These are phyloP conservation scores for Lordiphosa collinella DNA, from an alignment of 1,140 invertebrate genomes.

Conservation along the genomic window DNA sequence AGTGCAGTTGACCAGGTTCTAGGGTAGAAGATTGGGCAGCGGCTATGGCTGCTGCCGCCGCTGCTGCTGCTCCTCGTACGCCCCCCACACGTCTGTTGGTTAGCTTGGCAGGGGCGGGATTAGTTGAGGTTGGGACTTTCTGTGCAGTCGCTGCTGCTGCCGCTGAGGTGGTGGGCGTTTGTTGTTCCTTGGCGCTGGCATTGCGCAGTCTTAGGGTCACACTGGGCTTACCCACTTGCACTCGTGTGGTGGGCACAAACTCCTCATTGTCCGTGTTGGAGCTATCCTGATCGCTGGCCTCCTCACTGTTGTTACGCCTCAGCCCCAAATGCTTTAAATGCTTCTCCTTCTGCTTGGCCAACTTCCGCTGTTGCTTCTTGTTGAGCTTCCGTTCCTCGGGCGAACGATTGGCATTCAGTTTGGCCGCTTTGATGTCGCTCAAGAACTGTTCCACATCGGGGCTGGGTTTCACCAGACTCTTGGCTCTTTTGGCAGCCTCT, in stretches of 20 bases:
- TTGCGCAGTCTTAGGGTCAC: slow-evolving; percentile 65
- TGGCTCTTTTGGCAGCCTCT: slow-evolving; percentile 44
- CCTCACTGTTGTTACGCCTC: slow-evolving; percentile 57
- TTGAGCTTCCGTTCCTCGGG: slow-evolving; percentile 77
- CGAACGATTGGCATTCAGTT: slow-evolving; percentile 62
- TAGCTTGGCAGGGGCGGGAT: slow-evolving; percentile 15
- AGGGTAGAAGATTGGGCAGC: not conserved
- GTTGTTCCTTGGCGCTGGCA: slow-evolving; percentile 36
- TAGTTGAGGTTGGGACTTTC: not conserved
- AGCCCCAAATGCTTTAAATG: slow-evolving; percentile 82
- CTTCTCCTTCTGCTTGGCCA: slow-evolving; percentile 81
- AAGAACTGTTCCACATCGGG: slow-evolving; percentile 73
- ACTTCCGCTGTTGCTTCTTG: slow-evolving; percentile 70
- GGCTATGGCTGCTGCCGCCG: slow-evolving; percentile 3
- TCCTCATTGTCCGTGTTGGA: slow-evolving; percentile 76
- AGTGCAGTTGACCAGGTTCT: slow-evolving; percentile 32
- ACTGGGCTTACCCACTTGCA: slow-evolving; percentile 72
- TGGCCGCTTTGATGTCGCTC: slow-evolving; percentile 64
- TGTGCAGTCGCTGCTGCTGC: slow-evolving; percentile 12
- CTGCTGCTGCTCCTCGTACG: not conserved
- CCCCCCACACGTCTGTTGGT: slow-evolving; percentile 30
- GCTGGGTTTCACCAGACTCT: slow-evolving; percentile 42
- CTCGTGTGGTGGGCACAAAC: slow-evolving; percentile 68
- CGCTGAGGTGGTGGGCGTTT: slow-evolving; percentile 15
- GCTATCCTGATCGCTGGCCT: slow-evolving; percentile 63